These are phyloP conservation scores for Halichoerus grypus DNA, from an alignment of 2,113 vertebrate genomes.

Conservation along the genomic window DNA sequence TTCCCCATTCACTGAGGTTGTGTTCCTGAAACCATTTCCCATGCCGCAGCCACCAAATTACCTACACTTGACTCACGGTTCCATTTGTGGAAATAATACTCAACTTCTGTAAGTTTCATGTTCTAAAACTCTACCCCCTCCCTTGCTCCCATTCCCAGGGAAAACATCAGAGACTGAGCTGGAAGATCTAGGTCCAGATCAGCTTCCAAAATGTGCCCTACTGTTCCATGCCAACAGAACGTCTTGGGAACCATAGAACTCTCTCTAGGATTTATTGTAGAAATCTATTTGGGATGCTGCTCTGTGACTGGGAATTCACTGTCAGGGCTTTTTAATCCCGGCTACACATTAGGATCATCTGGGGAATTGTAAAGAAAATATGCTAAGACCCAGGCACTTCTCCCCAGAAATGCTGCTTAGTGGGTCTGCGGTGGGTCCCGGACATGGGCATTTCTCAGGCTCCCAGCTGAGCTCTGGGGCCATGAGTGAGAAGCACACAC, in stretches of 20 bases:
- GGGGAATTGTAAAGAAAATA: background rate
- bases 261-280: background rate
- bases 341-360: background rate
- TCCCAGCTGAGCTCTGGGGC: background rate
- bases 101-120: background rate
- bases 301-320: background rate
- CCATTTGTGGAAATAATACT: background rate
- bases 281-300: too few relatives aligned
- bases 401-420: background rate
- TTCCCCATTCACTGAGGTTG: background rate
- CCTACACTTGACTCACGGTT: background rate
- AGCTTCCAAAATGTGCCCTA: background rate
- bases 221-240: accelerated
- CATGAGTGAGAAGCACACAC: background rate
- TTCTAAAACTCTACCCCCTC: background rate
- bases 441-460: background rate
- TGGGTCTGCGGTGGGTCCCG: background rate
- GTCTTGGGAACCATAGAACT: background rate
- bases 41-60: background rate
- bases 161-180: background rate
- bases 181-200: background rate
- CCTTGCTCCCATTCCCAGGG: background rate
- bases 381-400: background rate
- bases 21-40: background rate
- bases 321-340: background rate